Conservation (phyloP, 2,113 vertebrate species). For the Nycticryphes semicollaris region DNA sequence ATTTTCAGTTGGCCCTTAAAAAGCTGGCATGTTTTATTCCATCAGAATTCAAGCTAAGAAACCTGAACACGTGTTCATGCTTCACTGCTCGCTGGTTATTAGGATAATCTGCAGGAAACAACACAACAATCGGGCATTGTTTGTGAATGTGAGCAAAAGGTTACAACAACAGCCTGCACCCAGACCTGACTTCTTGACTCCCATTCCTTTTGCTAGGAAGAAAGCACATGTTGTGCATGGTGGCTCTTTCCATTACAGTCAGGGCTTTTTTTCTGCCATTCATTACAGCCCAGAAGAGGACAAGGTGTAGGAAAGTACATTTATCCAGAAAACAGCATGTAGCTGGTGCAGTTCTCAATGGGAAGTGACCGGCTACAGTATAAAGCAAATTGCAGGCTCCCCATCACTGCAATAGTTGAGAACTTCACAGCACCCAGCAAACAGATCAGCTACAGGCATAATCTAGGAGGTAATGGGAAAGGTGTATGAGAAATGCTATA, state of each 20-base stretch:
- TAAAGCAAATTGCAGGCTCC: neutral
- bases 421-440: neutral
- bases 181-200: neutral
- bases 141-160: conserved; percentile 48
- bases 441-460: neutral
- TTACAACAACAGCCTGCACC: neutral
- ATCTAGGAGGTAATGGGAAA: neutral
- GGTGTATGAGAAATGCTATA: neutral
- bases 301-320: neutral
- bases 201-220: conserved; percentile 1
- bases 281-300: neutral
- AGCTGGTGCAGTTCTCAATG: neutral
- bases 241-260: neutral
- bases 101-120: conserved; percentile 19
- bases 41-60: neutral
- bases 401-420: neutral
- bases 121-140: conserved; percentile 22
- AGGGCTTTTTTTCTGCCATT: neutral
- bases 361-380: neutral
- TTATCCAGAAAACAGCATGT: neutral
- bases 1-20: neutral
- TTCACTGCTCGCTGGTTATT: neutral
- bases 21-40: neutral
- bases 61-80: neutral
- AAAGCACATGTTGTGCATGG: neutral